Conservation (phyloP, 2,113 vertebrate species). For the Eublepharis macularius region DNA sequence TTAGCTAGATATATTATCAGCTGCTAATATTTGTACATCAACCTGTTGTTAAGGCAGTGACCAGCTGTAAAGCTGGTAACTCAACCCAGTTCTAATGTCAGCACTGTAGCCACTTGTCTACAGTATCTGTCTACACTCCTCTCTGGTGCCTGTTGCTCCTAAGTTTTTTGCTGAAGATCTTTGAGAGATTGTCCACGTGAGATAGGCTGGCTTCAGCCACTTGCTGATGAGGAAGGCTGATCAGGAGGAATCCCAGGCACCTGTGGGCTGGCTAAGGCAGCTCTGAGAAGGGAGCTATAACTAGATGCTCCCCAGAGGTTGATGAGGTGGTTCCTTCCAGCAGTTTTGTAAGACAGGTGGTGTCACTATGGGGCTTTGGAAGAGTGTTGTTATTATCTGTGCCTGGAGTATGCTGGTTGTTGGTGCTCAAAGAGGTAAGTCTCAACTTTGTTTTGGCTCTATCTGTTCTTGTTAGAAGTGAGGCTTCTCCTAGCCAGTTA, state of each 20-base stretch:
- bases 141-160: neutral
- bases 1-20: neutral
- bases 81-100: neutral
- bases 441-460: neutral
- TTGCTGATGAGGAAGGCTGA: neutral
- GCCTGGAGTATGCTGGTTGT: neutral
- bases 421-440: conserved; percentile 20
- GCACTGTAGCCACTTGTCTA: neutral
- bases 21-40: neutral
- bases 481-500: neutral
- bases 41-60: no score
- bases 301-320: neutral
- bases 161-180: neutral
- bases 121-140: no score
- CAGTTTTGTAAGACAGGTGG: neutral
- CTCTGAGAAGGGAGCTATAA: neutral
- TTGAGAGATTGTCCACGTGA: no score
- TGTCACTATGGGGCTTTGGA: neutral
- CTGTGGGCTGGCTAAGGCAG: neutral
- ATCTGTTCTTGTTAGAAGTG: neutral
- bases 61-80: neutral
- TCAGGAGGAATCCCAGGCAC: neutral
- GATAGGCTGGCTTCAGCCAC: neutral
- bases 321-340: fast-evolving
- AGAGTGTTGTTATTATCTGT: neutral